Evolutionary conservation across 2,888 invertebrate genomes (phyloP), one percentile per base, ranked within the genome.

Genomic region (Chymomyza fuscimana): DNA sequence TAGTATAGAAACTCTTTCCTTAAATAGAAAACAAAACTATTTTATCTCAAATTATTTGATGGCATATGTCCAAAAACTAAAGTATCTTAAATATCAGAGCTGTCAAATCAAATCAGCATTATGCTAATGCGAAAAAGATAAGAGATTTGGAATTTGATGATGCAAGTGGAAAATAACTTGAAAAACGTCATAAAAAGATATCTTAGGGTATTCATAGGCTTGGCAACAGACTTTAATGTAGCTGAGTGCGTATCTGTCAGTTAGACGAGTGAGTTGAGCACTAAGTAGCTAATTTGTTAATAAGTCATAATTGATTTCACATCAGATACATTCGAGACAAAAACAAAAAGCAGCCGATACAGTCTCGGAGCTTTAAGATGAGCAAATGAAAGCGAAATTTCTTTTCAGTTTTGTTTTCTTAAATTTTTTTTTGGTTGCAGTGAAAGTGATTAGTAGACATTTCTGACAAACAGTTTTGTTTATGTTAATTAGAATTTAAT

Each of bases 271-370:
- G 69, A 36, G 62, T 51, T 15, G 9, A 25, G 66, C 73, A 63
- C 51, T 63, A 67, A 58, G 65, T 65, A 61, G 73, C 85, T 82
- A 84, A 87, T 86, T 83, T 87, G 87, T 81, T 87, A 89, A 87
- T 86, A 86, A 79, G 79, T 87, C 85, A 79, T 87, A 87, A 87
- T 88, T 87, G 89, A 87, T 87, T 87, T 87, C 82, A 80, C 85
- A 85, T 87, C 83, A 75, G 73, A 78, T 71, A 73, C 63, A 59
- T 29, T 25, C 25, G 16, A 59, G 61, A 67, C 62, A 58, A 50
- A 69, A 73, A 75, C 72, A 63, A 64, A 62, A 72, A 81, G 76
- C 70, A 58, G 29, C 63, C 63, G 74, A 77, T 40, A 61, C 25
- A 46, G n/a, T 6, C 9, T 7, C 32, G 3, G 40, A 9, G 9